Base-by-base conservation (phyloP, 2,113 vertebrate species). In the Siphamia tubifer region DNA sequence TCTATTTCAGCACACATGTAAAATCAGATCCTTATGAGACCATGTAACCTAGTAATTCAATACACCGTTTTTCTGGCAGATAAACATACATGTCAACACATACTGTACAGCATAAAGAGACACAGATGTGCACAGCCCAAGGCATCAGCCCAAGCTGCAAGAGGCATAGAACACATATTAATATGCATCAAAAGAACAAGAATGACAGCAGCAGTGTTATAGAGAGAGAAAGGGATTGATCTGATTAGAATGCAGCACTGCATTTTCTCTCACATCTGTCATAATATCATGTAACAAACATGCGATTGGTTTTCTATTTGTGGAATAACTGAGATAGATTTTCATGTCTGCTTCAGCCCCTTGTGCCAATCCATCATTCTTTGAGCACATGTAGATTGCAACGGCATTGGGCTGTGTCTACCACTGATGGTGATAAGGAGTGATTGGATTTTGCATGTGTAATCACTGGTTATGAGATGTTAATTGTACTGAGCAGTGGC, bases 251-350 rank as follows among this genome's bases (percentile, higher is more conserved):
- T 76, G 63, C 49, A 53, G 66, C 5, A 12, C 43, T 52, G 15
- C 44, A 54, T 84, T 72, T 64, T 20, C 68, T 72, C 62, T 51
- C 84, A 67, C 79, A 90, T 90, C 83, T 83, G 83, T 90, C 87
- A 86, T 82, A 77, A 80, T 84, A 82, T 76, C 75, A 81, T 48
- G 34, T 77, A 73, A 74, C 83, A 82, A 86, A 88, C 79, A 84
- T 82, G 55, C 68, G 49, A 89, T 89, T 76, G 87, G 77, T 81
- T 88, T 88, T 89, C 83, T 80, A 83, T 88, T 87, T 87, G 77
- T 55, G 38, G 77, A 51, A 74, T 88, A 85, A 90, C 68, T 72
- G 66, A 82, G 83, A 90, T 87, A 61, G 82, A 90, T 90, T 84
- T 85, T 79, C 61, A 51, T 31, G 83, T 87, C 84, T 58, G 62